These are phyloP conservation scores for Apamea crenata DNA, from an alignment of 2,888 invertebrate species.

Conservation along the genomic window DNA sequence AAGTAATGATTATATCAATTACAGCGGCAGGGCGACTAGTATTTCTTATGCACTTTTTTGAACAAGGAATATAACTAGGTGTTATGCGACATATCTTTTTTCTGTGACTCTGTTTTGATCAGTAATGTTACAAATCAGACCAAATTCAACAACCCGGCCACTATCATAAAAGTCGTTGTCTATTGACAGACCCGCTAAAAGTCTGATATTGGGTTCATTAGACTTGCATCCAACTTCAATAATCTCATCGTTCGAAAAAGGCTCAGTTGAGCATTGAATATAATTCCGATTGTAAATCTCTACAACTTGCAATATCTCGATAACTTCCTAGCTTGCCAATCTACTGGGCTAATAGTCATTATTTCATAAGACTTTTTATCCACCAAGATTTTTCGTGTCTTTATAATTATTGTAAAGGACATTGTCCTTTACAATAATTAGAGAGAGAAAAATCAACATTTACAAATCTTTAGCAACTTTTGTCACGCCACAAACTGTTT, in stretches of 20 bases:
- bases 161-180: neutral
- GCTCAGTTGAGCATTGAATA: neutral
- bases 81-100: too few relatives aligned
- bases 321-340: conserved; percentile 27
- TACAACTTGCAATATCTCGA: conserved; percentile 7
- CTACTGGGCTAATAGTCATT: neutral
- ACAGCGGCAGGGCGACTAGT: neutral
- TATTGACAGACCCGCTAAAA: neutral
- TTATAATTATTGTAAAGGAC: conserved; percentile 18
- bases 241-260: neutral
- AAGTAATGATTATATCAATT: conserved; percentile 44
- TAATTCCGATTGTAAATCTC: conserved; percentile 9
- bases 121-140: too few relatives aligned
- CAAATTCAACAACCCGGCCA: neutral
- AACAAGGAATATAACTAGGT: neutral
- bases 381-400: neutral
- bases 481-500: conserved; percentile 18
- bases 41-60: conserved; percentile 1
- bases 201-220: neutral
- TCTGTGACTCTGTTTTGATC: neutral
- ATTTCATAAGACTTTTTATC: conserved; percentile 5
- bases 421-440: too few relatives aligned
- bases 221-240: neutral
- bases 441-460: conserved; percentile 1
- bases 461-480: conserved; percentile 1